Evolutionary conservation across 2,888 invertebrate genomes (phyloP).

Genomic region (Oligia latruncula): DNA sequence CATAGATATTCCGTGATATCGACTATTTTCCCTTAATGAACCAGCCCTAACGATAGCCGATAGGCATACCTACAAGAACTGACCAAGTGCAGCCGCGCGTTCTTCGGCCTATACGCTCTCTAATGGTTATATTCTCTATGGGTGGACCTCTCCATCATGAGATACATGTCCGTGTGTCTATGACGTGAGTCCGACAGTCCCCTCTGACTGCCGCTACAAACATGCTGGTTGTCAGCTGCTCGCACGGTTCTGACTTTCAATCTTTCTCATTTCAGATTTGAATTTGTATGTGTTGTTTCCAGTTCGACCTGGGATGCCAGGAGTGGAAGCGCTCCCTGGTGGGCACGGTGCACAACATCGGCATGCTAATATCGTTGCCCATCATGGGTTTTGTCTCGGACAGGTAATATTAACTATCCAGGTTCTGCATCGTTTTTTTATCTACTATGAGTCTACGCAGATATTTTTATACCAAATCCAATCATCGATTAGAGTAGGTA

Average conservation of each 20-base stretch:
- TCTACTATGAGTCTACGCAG: background rate
- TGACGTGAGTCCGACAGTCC: background rate
- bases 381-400: slow-evolving; percentile 92
- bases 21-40: too few relatives aligned
- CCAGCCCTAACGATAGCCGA: too few relatives aligned
- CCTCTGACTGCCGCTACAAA: background rate
- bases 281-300: slow-evolving; percentile 65
- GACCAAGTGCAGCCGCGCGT: too few relatives aligned
- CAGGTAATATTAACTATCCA: slow-evolving; percentile 79
- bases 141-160: background rate
- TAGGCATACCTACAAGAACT: too few relatives aligned
- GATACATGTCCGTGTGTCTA: background rate
- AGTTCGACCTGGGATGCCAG: slow-evolving; percentile 91
- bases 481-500: background rate
- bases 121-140: too few relatives aligned
- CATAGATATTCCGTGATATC: too few relatives aligned
- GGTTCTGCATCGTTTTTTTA: too few relatives aligned
- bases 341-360: slow-evolving; percentile 92
- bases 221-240: background rate
- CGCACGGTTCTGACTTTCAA: slow-evolving; percentile 12
- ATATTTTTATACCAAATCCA: background rate
- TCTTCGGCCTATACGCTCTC: too few relatives aligned
- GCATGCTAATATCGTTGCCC: slow-evolving; percentile 91
- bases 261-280: slow-evolving; percentile 34
- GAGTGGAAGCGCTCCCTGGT: slow-evolving; percentile 92